A percentile compares a stretch with the other conserved stretches of the same genome.
Conservation (phyloP, 2,888 invertebrate genomes). For the Nebria brevicollis region DNA sequence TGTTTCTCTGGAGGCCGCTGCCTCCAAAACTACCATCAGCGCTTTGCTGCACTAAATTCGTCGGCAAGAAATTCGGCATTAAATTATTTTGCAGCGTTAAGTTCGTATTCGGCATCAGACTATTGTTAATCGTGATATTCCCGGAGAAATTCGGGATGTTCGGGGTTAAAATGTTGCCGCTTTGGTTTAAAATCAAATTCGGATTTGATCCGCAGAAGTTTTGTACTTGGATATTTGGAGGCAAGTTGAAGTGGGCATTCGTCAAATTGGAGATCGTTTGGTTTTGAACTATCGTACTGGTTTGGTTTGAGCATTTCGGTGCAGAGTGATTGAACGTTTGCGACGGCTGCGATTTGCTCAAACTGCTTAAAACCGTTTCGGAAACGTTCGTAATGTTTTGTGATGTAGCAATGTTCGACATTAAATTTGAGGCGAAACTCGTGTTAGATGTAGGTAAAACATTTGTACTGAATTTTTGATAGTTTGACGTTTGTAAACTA, state of each 20-base stretch:
- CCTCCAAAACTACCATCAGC: conserved; percentile 7
- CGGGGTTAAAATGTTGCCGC: conserved; percentile 25
- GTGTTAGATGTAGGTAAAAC: conserved; percentile 13
- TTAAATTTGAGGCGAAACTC: conserved; percentile 13
- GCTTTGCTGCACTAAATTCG: conserved; percentile 22
- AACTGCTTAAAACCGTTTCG: neutral
- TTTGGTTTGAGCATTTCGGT: neutral
- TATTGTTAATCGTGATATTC: conserved; percentile 37
- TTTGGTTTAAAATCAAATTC: conserved; percentile 31
- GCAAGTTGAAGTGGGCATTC: conserved; percentile 28
- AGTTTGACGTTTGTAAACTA: conserved; percentile 13
- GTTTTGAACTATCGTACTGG: conserved; percentile 3
- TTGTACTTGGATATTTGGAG: conserved; percentile 34
- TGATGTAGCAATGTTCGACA: neutral
- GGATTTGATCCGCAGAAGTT: conserved; percentile 24
- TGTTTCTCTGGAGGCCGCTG: conserved; percentile 64
- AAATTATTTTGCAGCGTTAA: conserved; percentile 24
- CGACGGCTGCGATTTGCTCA: conserved; percentile 15
- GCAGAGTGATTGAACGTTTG: conserved; percentile 7
- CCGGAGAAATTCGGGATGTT: conserved; percentile 32
- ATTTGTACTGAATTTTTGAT: conserved; percentile 25
- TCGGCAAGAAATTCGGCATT: conserved; percentile 31
- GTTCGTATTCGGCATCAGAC: conserved; percentile 24
- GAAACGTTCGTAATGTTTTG: conserved; percentile 12
- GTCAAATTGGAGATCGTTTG: conserved; percentile 16